Evolutionary conservation across 2,888 invertebrate genomes (phyloP), one percentile per base, ranked within the genome.

Genomic region (Melanostoma scalare): DNA sequence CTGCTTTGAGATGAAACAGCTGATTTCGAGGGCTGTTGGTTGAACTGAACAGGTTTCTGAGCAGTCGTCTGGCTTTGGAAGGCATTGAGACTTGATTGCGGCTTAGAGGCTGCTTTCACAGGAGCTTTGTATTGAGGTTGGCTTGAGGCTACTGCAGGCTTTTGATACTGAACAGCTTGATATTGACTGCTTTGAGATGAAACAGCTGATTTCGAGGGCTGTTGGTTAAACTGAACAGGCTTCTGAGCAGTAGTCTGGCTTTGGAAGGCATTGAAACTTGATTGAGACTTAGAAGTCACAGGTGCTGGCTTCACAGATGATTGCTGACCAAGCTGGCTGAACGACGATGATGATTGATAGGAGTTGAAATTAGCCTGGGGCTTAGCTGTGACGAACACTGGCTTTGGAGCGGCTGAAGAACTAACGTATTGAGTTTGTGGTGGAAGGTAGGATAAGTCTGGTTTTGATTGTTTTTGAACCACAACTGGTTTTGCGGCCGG

Each of bases 1-100:
- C 40, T 30, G 0, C 20, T 20, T 20, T 20, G 20, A 20, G 20
- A 20, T 20, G 56, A 9, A n/a, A 3, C 52, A 0, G 3, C 6
- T 20, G 20, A 1, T 52, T 31, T 2, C 4, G 4, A 52, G 1
- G 8, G 38, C 9, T 67, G 65, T 0, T 50, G 40, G 20, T 20
- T 0, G 20, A 20, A 48, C 10, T 42, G 8, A 74, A 56, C 48
- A 2, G 79, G 79, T n/a, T 56, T 79, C 6, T 79, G 74, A 3
- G 36, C 55, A n/a, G 36, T 31, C 2, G 65, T 44, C 30, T 72
- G 77, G 6, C 35, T 48, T n/a, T n/a, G n/a, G 20, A 63, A 50
- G 1, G 50, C 46, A 9, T 38, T 40, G 4, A 60, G 60, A 2
- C 40, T 10, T 0, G 44, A 0, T 36, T 74, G 60, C 4, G 61